Evolutionary conservation across 1,140 invertebrate genomes (phyloP).

Genomic region (Amphibalanus amphitrite): DNA sequence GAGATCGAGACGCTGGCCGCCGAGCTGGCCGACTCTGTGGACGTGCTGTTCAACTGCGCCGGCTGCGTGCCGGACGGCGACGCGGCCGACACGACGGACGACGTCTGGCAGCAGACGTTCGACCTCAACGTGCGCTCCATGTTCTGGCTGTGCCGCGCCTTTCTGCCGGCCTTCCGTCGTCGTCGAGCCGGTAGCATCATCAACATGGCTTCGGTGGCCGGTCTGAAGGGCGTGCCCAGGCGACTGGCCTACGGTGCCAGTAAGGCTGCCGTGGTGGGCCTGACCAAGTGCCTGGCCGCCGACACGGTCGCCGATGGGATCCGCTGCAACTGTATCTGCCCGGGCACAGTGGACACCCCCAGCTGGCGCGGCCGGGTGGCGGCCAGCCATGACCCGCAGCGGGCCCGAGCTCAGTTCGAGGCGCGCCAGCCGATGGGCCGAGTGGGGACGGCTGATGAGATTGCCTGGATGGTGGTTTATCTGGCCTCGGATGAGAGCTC

Average conservation of each 20-base stretch:
- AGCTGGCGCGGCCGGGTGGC: slow-evolving; percentile 24
- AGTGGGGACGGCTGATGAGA: slow-evolving; percentile 28
- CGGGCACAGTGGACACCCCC: slow-evolving; percentile 24
- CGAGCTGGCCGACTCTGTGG: slow-evolving; percentile 21
- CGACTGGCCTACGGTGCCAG: slow-evolving; percentile 27
- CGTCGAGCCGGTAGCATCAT: slow-evolving; percentile 23
- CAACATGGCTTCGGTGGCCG: slow-evolving; percentile 31
- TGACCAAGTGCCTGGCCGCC: slow-evolving; percentile 27
- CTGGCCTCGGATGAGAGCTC: slow-evolving; percentile 29
- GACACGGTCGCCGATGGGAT: slow-evolving; percentile 26
- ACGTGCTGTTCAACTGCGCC: slow-evolving; percentile 31
- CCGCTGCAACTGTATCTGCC: slow-evolving; percentile 27
- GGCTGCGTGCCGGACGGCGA: slow-evolving; percentile 26
- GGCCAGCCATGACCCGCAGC: slow-evolving; percentile 22
- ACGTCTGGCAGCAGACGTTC: slow-evolving; percentile 26
- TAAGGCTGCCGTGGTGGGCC: slow-evolving; percentile 29
- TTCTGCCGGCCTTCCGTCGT: slow-evolving; percentile 22
- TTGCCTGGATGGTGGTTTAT: slow-evolving; percentile 26
- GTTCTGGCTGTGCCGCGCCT: slow-evolving; percentile 22
- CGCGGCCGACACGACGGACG: slow-evolving; percentile 25
- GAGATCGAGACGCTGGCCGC: slow-evolving; percentile 23
- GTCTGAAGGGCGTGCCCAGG: slow-evolving; percentile 26
- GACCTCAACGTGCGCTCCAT: slow-evolving; percentile 29
- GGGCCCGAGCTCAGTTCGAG: slow-evolving; percentile 26
- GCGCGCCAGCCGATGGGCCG: slow-evolving; percentile 27